A percentile compares a stretch with the other conserved stretches of the same genome.
phyloP scores from a whole-genome alignment of 2,113 vertebrate genomes.

The Alaudala cheleensis region DNA sequence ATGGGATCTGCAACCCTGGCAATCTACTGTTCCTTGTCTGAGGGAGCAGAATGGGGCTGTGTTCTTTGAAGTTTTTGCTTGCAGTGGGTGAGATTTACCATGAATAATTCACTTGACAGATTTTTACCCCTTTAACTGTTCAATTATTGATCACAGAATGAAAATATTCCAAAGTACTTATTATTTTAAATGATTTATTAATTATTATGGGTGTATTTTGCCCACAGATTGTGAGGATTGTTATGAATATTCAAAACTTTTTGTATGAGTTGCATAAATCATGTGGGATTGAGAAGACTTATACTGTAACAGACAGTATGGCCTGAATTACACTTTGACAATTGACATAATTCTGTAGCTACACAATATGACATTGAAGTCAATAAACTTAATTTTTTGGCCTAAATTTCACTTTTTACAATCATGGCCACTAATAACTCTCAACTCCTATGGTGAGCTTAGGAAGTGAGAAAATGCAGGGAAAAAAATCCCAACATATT shows the following conservation, averaged over 20 bases:
- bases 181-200: conserved; percentile 56
- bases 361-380: neutral
- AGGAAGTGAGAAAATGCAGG: neutral
- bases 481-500: neutral
- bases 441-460: neutral
- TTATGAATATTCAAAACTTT: conserved; percentile 50
- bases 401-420: neutral
- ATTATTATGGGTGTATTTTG: conserved; percentile 37
- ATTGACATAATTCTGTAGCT: neutral
- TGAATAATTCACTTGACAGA: conserved; percentile 54
- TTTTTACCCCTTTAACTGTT: conserved; percentile 55
- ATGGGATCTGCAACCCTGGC: neutral
- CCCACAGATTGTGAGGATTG: conserved; percentile 1
- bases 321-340: neutral
- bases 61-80: conserved; percentile 37
- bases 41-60: neutral
- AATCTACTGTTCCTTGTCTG: neutral
- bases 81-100: neutral
- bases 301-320: neutral
- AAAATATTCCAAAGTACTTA: conserved; percentile 26
- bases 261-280: neutral
- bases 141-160: conserved; percentile 64
- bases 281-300: neutral
- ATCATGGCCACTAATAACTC: neutral
- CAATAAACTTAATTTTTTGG: neutral